Conservation (phyloP, 1,140 invertebrate species). For the Zaprionus africanus region DNA sequence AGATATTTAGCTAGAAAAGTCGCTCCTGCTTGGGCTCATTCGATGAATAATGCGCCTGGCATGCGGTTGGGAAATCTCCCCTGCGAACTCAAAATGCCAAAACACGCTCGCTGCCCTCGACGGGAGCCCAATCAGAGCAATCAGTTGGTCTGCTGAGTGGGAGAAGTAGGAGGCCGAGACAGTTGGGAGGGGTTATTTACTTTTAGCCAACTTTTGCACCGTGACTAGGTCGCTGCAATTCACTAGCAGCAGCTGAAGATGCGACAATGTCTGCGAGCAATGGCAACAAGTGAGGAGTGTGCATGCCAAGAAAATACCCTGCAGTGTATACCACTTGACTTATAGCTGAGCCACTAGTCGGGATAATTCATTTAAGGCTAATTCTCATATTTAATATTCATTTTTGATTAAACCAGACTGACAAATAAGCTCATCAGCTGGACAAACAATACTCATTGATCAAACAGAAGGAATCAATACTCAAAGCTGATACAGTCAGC, state of each 20-base stretch:
- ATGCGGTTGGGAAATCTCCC: conserved; percentile 49
- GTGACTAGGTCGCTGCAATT: conserved; percentile 15
- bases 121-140: background rate
- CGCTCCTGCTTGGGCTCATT: conserved; percentile 19
- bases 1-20: conserved; percentile 19
- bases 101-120: conserved; percentile 4
- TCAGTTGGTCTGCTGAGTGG: background rate
- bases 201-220: conserved; percentile 9
- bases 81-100: conserved; percentile 24
- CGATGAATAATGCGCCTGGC: conserved; percentile 44
- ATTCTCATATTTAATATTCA: no score
- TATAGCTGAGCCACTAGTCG: no score
- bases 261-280: background rate
- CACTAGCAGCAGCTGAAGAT: background rate
- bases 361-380: no score
- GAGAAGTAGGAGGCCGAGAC: background rate
- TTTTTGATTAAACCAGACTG: no score
- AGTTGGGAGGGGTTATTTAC: background rate
- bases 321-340: no score
- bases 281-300: background rate
- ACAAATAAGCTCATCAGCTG: no score
- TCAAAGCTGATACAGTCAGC: no score
- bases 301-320: background rate
- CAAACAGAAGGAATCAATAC: no score
- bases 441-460: no score